Conservation (phyloP, 2,888 invertebrate genomes). For the Plagodis dolabraria region DNA sequence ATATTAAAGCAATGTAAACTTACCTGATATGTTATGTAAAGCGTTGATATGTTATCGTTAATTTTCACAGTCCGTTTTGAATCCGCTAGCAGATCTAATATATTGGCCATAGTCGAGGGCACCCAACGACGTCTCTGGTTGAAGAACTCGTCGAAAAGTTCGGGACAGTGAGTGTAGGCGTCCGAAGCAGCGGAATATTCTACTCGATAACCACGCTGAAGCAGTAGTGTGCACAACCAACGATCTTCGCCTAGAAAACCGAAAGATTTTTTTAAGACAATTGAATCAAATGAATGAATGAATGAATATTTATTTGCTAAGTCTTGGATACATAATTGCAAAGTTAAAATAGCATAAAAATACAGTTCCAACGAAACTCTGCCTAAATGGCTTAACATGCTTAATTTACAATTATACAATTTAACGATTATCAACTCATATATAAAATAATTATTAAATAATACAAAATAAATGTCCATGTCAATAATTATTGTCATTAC, state of each 20-base stretch:
- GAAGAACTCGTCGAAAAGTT: slow-evolving; percentile 96
- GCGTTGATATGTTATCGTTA: slow-evolving; percentile 95
- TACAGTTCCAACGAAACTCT: too few relatives aligned
- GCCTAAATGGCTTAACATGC: too few relatives aligned
- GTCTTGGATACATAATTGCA: too few relatives aligned
- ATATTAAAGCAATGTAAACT: slow-evolving; percentile 2
- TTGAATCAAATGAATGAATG: too few relatives aligned
- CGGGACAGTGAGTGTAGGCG: slow-evolving; percentile 97
- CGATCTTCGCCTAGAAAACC: slow-evolving; percentile 94
- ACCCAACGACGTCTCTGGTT: slow-evolving; percentile 98
- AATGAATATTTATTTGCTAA: too few relatives aligned
- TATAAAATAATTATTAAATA: too few relatives aligned
- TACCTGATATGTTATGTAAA: slow-evolving; percentile 89
- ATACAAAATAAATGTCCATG: too few relatives aligned
- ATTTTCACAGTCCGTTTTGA: slow-evolving; percentile 91
- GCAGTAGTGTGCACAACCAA: slow-evolving; percentile 96
- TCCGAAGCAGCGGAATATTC: slow-evolving; percentile 98
- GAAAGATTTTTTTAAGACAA: background rate
- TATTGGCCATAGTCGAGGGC: slow-evolving; percentile 98
- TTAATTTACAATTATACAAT: too few relatives aligned
- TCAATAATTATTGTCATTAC: too few relatives aligned
- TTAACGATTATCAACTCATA: too few relatives aligned
- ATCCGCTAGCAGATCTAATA: slow-evolving; percentile 93
- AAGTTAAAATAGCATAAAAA: too few relatives aligned
- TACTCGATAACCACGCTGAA: slow-evolving; percentile 96